These are phyloP conservation scores for Heliconius melpomene DNA, from an alignment of 1,140 invertebrate species.

Conservation along the genomic window DNA sequence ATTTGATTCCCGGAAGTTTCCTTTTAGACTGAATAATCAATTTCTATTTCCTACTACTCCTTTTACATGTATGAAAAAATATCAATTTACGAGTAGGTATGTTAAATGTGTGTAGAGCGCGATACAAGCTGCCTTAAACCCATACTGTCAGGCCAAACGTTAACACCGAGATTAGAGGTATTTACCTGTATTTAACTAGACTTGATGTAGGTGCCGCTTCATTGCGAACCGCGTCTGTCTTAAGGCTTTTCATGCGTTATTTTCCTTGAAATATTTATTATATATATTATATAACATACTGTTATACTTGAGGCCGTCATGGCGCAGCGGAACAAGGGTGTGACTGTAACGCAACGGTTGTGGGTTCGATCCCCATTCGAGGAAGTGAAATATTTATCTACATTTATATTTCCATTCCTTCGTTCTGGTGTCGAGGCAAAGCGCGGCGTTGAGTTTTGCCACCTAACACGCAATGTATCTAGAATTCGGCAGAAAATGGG, in stretches of 20 bases:
- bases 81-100: background rate
- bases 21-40: background rate
- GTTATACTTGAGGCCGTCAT: background rate
- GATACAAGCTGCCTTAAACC: slow-evolving; percentile 21
- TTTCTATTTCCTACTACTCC: background rate
- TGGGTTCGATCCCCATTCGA: too few relatives aligned
- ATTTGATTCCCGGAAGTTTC: background rate
- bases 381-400: too few relatives aligned
- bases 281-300: background rate
- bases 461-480: too few relatives aligned
- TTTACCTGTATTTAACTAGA: slow-evolving; percentile 32
- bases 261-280: background rate
- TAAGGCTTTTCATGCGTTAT: slow-evolving; percentile 2
- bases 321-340: too few relatives aligned
- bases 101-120: background rate
- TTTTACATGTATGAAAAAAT: background rate
- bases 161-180: slow-evolving; percentile 40
- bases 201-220: slow-evolving; percentile 14
- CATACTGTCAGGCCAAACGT: slow-evolving; percentile 30
- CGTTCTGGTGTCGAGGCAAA: too few relatives aligned
- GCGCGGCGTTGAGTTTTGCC: too few relatives aligned
- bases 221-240: slow-evolving; percentile 12
- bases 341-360: too few relatives aligned
- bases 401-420: too few relatives aligned
- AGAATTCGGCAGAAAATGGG: too few relatives aligned